Conservation (phyloP, 1,140 invertebrate genomes). For the Parasteatoda tepidariorum region DNA sequence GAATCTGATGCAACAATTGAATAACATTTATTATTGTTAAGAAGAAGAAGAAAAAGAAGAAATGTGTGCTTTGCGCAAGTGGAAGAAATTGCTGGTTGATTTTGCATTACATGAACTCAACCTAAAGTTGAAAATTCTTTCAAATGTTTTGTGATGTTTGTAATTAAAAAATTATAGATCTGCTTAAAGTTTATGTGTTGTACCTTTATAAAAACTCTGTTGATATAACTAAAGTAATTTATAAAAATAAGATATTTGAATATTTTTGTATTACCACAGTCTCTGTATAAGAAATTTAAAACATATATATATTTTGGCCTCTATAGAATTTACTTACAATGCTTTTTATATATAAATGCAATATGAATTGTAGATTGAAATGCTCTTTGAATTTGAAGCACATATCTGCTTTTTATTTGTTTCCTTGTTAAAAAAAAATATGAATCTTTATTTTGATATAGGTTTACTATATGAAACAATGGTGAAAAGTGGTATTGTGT, state of each 20-base stretch:
- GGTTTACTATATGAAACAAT: no score
- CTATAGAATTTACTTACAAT: conserved; percentile 24
- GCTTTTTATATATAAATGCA: conserved; percentile 22
- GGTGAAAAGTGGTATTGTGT: no score
- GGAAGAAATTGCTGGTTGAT: no score
- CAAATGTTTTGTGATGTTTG: not conserved
- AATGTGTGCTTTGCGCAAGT: no score
- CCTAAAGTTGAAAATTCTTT: not conserved
- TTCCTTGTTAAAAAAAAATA: no score
- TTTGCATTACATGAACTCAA: not conserved
- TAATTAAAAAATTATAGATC: not conserved
- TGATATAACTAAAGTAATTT: not conserved
- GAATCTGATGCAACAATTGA: no score
- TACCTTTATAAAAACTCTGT: not conserved
- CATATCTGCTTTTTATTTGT: not conserved
- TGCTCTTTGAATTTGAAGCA: not conserved
- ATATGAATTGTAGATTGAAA: not conserved
- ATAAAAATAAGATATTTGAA: no score
- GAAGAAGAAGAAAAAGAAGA: no score
- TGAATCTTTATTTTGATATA: no score
- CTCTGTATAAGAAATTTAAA: conserved; percentile 8
- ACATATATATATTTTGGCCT: conserved; percentile 46
- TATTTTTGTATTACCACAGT: conserved; percentile 4
- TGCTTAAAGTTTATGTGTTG: conserved; percentile 4
- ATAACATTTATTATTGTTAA: no score